These are phyloP conservation scores for zebrafish (Danio rerio) DNA, from an alignment of 2,113 vertebrate genomes.

Conservation along the genomic window GRCz12tu NC_133192.1:24197501-24198000, in stretches of 20 bases:
- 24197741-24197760: neutral
- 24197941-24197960: neutral
- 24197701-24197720: neutral
- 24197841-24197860: neutral
- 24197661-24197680: neutral
- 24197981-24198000: neutral
- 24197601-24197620: neutral
- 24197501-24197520: neutral
- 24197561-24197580: neutral
- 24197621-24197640: neutral
- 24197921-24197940: neutral
- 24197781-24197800: neutral
- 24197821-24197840: neutral
- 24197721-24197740: neutral
- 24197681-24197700: neutral
- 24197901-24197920: neutral
- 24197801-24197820: too few species aligned
- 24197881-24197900: neutral
- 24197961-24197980: neutral
- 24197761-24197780: neutral
- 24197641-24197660: neutral
- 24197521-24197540: neutral
- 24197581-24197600: neutral
- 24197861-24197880: neutral
- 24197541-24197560: neutral